Conservation (phyloP, 30 jellyfish, hydroid and myxozoan genomes). For the Cassiopea andromeda region DNA sequence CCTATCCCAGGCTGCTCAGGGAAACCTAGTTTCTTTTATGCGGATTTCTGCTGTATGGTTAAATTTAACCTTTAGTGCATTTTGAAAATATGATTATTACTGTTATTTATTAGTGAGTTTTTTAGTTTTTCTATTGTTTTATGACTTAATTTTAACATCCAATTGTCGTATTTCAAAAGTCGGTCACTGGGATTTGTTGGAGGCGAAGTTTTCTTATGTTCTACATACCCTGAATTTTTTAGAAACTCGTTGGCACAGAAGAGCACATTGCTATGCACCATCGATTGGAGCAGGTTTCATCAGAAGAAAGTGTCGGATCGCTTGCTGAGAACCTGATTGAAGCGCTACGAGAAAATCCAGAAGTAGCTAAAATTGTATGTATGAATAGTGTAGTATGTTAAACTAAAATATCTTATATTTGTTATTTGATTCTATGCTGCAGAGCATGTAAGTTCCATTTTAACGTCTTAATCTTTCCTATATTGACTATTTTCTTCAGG, state of each 20-base stretch:
- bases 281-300: conserved; percentile 93
- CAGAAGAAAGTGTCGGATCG: conserved; percentile 96
- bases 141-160: too few species aligned
- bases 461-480: background rate
- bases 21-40: too few species aligned
- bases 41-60: too few species aligned
- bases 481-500: conserved; percentile 39
- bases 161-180: background rate
- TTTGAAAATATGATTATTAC: too few species aligned
- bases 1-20: too few species aligned
- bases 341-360: conserved; percentile 85
- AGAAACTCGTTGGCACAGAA: conserved; percentile 80
- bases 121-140: too few species aligned
- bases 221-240: background rate
- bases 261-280: conserved; percentile 86
- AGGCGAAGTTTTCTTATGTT: background rate
- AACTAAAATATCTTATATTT: background rate
- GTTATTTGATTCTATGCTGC: background rate
- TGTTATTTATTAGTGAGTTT: too few species aligned
- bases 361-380: conserved; percentile 82
- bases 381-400: too few species aligned
- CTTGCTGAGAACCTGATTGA: conserved; percentile 95
- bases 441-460: background rate
- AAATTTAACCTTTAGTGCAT: too few species aligned
- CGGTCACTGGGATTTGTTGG: background rate